Conservation (phyloP, 2,113 vertebrate species). For the Aleadryas rufinucha region DNA sequence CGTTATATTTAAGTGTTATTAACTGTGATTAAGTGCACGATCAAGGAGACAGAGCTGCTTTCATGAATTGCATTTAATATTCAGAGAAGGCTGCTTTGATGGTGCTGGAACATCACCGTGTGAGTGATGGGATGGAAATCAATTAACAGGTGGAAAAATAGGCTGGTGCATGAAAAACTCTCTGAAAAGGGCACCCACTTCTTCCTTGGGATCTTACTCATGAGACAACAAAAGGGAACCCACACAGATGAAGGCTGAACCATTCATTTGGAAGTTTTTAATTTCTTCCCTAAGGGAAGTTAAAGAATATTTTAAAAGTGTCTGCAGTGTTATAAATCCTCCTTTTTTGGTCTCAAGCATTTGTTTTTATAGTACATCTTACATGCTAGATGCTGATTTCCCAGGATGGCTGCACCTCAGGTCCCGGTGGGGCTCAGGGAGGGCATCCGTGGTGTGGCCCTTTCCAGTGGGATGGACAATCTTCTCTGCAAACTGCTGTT, state of each 20-base stretch:
- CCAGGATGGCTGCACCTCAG: not conserved
- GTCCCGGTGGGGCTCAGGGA: not conserved
- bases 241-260: constrained; percentile 22
- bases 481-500: not conserved
- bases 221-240: constrained; percentile 37
- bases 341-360: not conserved
- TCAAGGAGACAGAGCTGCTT: constrained; percentile 23
- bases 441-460: fast-evolving
- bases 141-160: constrained; percentile 24
- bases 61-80: not conserved
- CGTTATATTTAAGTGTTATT: constrained; percentile 3
- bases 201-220: constrained; percentile 34
- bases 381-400: not conserved
- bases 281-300: not conserved
- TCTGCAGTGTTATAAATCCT: not conserved
- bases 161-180: not conserved
- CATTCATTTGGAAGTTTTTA: constrained; percentile 21
- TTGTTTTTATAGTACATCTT: not conserved
- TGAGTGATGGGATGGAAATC: constrained; percentile 36
- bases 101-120: not conserved
- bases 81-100: not conserved
- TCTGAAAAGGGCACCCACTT: constrained; percentile 17
- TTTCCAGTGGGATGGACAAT: not conserved
- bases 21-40: not conserved
- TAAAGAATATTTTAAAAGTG: not conserved